Conservation (phyloP, 2,113 vertebrate species). For the Fregata magnificens region DNA sequence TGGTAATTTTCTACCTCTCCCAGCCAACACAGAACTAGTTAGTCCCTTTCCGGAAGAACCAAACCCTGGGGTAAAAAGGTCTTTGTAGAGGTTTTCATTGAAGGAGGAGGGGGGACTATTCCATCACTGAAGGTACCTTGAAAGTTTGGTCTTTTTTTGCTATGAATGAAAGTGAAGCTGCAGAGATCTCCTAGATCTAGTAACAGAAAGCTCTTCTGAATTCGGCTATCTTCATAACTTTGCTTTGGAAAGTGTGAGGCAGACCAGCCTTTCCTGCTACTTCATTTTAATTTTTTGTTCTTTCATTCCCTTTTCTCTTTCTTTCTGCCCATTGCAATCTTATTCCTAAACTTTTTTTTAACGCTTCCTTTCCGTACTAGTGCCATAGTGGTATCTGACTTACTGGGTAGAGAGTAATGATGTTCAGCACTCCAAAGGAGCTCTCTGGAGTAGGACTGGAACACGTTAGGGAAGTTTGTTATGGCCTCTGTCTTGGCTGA, state of each 20-base stretch:
- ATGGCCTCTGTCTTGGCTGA: constrained; percentile 28
- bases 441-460: constrained; percentile 18
- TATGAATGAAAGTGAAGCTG: background rate
- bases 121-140: background rate
- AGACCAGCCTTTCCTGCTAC: background rate
- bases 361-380: background rate
- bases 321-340: background rate
- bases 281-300: background rate
- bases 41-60: background rate
- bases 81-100: background rate
- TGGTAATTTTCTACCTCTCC: background rate
- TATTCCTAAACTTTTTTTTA: background rate
- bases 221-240: background rate
- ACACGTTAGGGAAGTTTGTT: constrained; percentile 38
- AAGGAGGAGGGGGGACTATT: background rate
- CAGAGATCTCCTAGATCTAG: background rate
- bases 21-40: background rate
- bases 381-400: background rate
- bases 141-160: background rate
- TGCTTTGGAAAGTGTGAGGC: background rate
- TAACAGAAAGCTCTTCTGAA: background rate
- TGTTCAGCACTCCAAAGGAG: constrained; percentile 11
- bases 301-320: background rate
- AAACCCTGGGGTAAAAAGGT: background rate
- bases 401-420: background rate